These are phyloP conservation scores for Aethina tumida DNA, from an alignment of 1,140 invertebrate species.

Conservation along the genomic window DNA sequence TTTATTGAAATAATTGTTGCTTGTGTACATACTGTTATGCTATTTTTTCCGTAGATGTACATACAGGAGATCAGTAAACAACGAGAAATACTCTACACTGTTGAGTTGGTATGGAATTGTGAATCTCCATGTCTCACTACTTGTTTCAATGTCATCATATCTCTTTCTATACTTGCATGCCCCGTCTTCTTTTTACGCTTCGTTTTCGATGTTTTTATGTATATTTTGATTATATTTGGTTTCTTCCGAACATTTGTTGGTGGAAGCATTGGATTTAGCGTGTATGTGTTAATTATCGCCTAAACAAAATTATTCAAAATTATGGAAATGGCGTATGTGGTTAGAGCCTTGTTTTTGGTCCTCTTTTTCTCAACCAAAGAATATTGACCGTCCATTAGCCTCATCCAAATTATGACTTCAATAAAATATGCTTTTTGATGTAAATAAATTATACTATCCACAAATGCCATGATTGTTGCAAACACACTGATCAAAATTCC, in stretches of 20 bases:
- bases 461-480: no score
- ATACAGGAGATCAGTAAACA: conserved; percentile 83
- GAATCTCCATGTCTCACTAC: conserved; percentile 16
- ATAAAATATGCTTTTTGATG: no score
- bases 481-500: no score
- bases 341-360: no score
- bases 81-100: conserved; percentile 73
- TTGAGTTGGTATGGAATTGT: conserved; percentile 63
- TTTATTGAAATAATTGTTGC: conserved; percentile 21
- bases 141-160: conserved; percentile 16
- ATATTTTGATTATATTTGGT: neutral
- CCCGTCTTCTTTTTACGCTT: no score
- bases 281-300: conserved; percentile 1
- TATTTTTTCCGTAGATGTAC: conserved; percentile 56
- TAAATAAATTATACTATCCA: no score
- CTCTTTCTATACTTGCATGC: conserved; percentile 17
- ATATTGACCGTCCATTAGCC: no score
- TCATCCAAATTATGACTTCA: no score
- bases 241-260: neutral
- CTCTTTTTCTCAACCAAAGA: no score
- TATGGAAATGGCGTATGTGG: no score
- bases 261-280: neutral
- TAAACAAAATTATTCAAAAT: neutral
- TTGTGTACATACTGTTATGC: conserved; percentile 33
- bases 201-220: no score